Percentiles rank a stretch among this genome's conserved stretches.
Evolutionary conservation across 2,113 vertebrate species (phyloP).

Genomic region (Caracal caracal): DNA sequence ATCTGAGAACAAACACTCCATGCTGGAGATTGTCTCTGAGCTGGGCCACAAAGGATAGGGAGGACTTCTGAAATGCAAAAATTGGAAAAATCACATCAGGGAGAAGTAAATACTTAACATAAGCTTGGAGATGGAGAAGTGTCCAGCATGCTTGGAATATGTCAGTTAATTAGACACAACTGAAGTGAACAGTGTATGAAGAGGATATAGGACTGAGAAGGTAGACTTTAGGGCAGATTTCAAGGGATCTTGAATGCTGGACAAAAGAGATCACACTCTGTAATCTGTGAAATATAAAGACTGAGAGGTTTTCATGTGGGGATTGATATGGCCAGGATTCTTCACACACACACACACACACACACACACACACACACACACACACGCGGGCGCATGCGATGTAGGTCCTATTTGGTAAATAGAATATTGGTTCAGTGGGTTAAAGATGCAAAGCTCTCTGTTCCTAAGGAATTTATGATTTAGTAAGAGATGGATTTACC

Average conservation of each 20-base stretch:
- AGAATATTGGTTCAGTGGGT: neutral
- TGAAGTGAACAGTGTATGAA: neutral
- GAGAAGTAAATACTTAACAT: constrained; percentile 22
- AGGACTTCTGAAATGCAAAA: neutral
- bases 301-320: neutral
- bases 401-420: neutral
- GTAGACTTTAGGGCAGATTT: neutral
- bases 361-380: too few relatives aligned
- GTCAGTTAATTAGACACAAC: neutral
- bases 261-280: neutral
- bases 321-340: neutral
- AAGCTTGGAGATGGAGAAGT: neutral
- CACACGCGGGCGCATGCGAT: neutral
- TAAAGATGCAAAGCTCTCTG: neutral
- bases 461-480: neutral
- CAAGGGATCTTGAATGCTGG: neutral
- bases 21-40: neutral
- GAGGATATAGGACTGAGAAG: neutral
- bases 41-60: neutral
- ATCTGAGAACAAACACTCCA: neutral
- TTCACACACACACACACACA: neutral
- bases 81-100: neutral
- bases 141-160: neutral
- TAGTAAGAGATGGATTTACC: neutral
- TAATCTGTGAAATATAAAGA: neutral